Base-by-base conservation (phyloP, 2,797 vertebrate genomes). In the Macroramphosus scolopax region DNA sequence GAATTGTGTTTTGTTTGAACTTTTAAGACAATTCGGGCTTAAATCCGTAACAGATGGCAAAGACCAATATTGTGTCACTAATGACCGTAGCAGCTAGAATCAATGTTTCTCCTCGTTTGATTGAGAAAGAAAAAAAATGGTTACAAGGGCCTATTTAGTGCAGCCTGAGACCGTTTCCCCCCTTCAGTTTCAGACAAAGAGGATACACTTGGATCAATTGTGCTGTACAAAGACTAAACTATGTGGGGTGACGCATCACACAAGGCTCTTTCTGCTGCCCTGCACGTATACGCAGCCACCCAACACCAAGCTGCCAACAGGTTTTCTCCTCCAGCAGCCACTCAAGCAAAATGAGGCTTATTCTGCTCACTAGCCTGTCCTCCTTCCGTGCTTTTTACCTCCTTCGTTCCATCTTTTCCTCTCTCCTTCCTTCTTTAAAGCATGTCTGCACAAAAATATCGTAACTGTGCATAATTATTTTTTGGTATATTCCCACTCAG, bases 181-280 rank as follows among this genome's bases (percentile, higher is more conserved):
- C 67, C 62, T 67, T 51, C 53, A 57, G 41, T 45, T 76, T 52
- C 20, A 82, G 73, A 88, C 87, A 88, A 89, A 87, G 81, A 72
- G 59, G 65, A 85, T 69, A 33, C 80, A 84, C 74, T 89, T 86
- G 82, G 81, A 88, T 88, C 83, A 81, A 82, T 83, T 88, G 82
- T 84, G 81, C 71, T 10, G 59, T 84, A 89, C 86, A 87, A 88
- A 83, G 83, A 70, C 70, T 24, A 58, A 85, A 86, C 77, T 81
- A 77, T 83, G 75, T 69, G 69, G 80, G 82, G 81, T 82, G 85
- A 85, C 17, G 77, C 87, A 84, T 82, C 81, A 84, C 68, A 84
- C 73, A 80, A 74, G 67, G 69, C 68, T 81, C 83, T 82, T 85
- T 88, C 79, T 87, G 79, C 72, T 75, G 75, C 72, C 56, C 69